phyloP scores from a whole-genome alignment of 2,888 invertebrate species.

The Apoderus coryli region DNA sequence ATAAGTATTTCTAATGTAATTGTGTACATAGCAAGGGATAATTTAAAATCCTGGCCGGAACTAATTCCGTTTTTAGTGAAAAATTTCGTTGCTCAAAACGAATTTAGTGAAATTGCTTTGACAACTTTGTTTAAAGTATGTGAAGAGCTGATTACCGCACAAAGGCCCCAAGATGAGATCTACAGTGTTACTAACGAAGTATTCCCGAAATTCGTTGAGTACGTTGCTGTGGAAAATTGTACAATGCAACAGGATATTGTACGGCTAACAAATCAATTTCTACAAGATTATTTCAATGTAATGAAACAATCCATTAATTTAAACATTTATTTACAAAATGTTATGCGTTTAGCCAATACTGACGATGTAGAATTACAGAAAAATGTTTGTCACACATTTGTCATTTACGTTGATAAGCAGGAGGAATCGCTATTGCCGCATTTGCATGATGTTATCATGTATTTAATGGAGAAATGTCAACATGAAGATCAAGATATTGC shows the following conservation, averaged over 20 bases:
- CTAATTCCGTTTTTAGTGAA: slow-evolving; percentile 80
- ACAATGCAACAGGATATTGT: slow-evolving; percentile 23
- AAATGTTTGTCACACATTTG: slow-evolving; percentile 93
- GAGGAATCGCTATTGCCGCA: slow-evolving; percentile 91
- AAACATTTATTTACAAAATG: slow-evolving; percentile 48
- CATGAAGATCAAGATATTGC: slow-evolving; percentile 85
- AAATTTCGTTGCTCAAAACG: slow-evolving; percentile 81
- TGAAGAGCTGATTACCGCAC: slow-evolving; percentile 61
- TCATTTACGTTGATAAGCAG: slow-evolving; percentile 78
- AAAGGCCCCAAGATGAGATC: slow-evolving; percentile 24
- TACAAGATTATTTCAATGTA: slow-evolving; percentile 27
- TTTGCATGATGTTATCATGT: slow-evolving; percentile 92
- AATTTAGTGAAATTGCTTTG: slow-evolving; percentile 92
- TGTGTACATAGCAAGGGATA: slow-evolving; percentile 90
- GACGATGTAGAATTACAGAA: slow-evolving; percentile 92
- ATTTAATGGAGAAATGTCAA: slow-evolving; percentile 88
- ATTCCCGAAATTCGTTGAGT: slow-evolving; percentile 25
- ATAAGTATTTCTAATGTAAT: slow-evolving; percentile 95
- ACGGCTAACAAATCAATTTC: slow-evolving; percentile 28
- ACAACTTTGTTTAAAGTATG: slow-evolving; percentile 97
- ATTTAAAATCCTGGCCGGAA: slow-evolving; percentile 83
- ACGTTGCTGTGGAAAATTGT: slow-evolving; percentile 22
- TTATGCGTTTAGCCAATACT: slow-evolving; percentile 86
- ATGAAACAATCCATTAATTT: slow-evolving; percentile 28
- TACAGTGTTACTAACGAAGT: slow-evolving; percentile 24